Conservation (phyloP, 2,888 invertebrate genomes). For the Drosophila diplacantha region DNA sequence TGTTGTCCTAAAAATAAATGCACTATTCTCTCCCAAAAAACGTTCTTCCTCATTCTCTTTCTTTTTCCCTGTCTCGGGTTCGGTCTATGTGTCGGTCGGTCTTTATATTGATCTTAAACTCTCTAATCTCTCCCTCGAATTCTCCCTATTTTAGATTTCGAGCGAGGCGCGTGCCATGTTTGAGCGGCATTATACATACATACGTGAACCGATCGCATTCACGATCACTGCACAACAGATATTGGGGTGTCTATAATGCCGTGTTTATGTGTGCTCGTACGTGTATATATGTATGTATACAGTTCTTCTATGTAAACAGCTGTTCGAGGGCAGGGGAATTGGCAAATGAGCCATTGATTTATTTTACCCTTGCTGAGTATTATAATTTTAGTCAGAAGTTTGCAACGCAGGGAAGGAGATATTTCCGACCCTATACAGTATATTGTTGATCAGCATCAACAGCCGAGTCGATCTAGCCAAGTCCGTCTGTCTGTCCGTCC, state of each 20-base stretch:
- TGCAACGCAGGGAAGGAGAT: too few species aligned
- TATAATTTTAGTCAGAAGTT: constrained; percentile 1
- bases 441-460: too few species aligned
- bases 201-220: constrained; percentile 57
- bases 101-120: constrained; percentile 15
- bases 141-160: constrained; percentile 28
- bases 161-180: constrained; percentile 59
- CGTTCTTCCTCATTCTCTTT: constrained; percentile 1
- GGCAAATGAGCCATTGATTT: constrained; percentile 54
- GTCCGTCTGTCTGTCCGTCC: too few species aligned
- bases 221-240: constrained; percentile 45
- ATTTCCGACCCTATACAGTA: too few species aligned
- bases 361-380: constrained; percentile 11
- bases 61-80: not conserved
- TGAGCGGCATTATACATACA: constrained; percentile 42
- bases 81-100: not conserved
- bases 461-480: too few species aligned
- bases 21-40: constrained; percentile 23
- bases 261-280: constrained; percentile 9
- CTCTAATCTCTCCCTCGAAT: constrained; percentile 6
- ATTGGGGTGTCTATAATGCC: constrained; percentile 48
- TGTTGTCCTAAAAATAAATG: constrained; percentile 69
- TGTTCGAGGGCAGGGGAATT: constrained; percentile 12
- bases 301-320: constrained; percentile 24
- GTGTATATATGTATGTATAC: constrained; percentile 9